Evolutionary conservation across 2,113 vertebrate genomes (phyloP).

Genomic region (Perca fluviatilis): DNA sequence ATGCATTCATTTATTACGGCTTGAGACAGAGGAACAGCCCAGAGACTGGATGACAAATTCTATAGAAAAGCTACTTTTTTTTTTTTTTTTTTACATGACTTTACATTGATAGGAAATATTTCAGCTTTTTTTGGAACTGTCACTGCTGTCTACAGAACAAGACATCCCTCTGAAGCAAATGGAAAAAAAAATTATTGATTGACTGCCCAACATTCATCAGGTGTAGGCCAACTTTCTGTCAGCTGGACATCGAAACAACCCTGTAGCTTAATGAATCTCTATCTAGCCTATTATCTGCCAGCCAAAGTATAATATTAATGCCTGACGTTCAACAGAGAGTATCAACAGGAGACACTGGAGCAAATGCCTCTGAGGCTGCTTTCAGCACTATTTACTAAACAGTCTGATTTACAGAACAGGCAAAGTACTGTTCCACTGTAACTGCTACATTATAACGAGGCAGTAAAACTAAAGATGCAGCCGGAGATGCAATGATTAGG

Average conservation of each 20-base stretch:
- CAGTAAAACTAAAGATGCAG: neutral
- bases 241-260: constrained; percentile 2
- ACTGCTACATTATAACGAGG: constrained; percentile 1
- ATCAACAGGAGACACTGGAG: constrained; percentile 7
- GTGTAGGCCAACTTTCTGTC: constrained; percentile 36
- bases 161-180: constrained; percentile 3
- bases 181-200: constrained; percentile 16
- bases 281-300: constrained; percentile 36
- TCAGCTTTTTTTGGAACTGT: constrained; percentile 14
- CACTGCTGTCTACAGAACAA: neutral
- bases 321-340: constrained; percentile 25
- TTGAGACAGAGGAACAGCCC: neutral
- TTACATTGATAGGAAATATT: constrained; percentile 1
- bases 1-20: constrained; percentile 54
- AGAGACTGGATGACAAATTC: constrained; percentile 8
- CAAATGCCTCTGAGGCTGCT: constrained; percentile 19
- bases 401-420: constrained; percentile 35
- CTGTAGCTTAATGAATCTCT: constrained; percentile 29
- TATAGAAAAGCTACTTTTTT: neutral
- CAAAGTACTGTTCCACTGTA: constrained; percentile 55
- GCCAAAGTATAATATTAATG: constrained; percentile 34
- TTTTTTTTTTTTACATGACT: neutral
- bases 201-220: neutral
- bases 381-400: constrained; percentile 64
- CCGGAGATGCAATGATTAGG: neutral